Percentiles rank a stretch among this genome's conserved stretches.
Evolutionary conservation across 2,888 invertebrate species (phyloP).

Genomic region (Orgyia antiqua): DNA sequence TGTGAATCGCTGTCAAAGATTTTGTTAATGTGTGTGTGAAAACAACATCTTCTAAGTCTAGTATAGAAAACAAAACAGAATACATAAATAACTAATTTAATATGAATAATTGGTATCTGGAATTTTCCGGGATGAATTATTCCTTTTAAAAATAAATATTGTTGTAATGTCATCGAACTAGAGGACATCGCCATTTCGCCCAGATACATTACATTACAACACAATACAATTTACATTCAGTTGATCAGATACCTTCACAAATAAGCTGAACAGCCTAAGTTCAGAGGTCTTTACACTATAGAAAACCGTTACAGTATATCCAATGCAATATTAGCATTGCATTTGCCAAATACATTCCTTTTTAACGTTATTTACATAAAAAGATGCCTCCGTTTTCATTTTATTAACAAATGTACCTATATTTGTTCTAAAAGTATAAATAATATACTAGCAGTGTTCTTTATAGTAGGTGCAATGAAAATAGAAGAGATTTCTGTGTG

Average conservation of each 20-base stretch:
- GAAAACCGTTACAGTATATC: constrained; percentile 13
- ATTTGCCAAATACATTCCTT: constrained; percentile 5
- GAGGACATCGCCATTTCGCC: constrained; percentile 45
- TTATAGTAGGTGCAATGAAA: too few species aligned
- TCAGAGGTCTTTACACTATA: constrained; percentile 18
- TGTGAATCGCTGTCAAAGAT: too few species aligned
- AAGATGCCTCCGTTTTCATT: constrained; percentile 1
- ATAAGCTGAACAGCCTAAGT: constrained; percentile 16
- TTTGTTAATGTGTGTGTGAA: too few species aligned
- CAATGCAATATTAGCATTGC: constrained; percentile 13
- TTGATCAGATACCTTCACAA: constrained; percentile 36
- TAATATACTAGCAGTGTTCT: too few species aligned
- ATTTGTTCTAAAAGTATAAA: too few species aligned
- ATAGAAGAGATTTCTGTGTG: too few species aligned
- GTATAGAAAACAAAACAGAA: too few species aligned
- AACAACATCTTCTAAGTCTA: too few species aligned
- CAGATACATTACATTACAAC: constrained; percentile 53
- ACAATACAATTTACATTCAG: constrained; percentile 45
- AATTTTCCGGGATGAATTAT: too few species aligned
- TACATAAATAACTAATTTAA: too few species aligned
- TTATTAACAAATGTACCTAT: not conserved
- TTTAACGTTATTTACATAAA: constrained; percentile 2
- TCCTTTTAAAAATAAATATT: constrained; percentile 1
- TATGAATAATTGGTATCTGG: too few species aligned
- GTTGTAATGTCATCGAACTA: constrained; percentile 47